phyloP scores from a whole-genome alignment of 2,113 vertebrate species.

The Pogona vitticeps region DNA sequence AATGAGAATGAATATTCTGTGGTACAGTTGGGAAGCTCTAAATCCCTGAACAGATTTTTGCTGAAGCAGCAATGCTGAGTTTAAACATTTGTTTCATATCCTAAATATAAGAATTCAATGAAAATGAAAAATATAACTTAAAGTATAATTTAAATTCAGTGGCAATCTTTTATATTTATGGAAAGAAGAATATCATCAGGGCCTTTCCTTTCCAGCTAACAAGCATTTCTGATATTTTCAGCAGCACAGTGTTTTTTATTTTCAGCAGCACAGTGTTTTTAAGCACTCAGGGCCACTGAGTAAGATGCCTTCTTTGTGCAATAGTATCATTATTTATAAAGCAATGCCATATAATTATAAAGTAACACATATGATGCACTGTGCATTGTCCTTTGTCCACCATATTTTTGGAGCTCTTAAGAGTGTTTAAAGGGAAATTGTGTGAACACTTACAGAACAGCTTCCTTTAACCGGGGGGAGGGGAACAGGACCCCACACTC shows the following conservation, averaged over 20 bases:
- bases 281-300: constrained; percentile 14
- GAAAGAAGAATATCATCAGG: constrained; percentile 37
- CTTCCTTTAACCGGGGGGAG: too few species aligned
- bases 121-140: constrained; percentile 1
- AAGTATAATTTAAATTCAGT: constrained; percentile 46
- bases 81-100: constrained; percentile 43
- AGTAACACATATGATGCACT: constrained; percentile 24
- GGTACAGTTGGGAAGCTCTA: constrained; percentile 37
- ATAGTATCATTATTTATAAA: constrained; percentile 36
- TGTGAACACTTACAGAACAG: neutral
- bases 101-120: constrained; percentile 19
- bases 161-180: constrained; percentile 28
- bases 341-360: neutral
- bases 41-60: constrained; percentile 43
- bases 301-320: constrained; percentile 13
- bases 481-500: too few species aligned
- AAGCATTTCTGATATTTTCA: constrained; percentile 20
- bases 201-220: constrained; percentile 14
- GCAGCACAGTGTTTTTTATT: constrained; percentile 1
- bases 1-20: constrained; percentile 10
- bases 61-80: constrained; percentile 34
- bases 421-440: neutral
- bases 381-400: neutral
- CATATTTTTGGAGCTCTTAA: neutral
- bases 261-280: constrained; percentile 35